Base-by-base conservation (phyloP, 2,888 invertebrate species). In the Himalopsyche anomala region DNA sequence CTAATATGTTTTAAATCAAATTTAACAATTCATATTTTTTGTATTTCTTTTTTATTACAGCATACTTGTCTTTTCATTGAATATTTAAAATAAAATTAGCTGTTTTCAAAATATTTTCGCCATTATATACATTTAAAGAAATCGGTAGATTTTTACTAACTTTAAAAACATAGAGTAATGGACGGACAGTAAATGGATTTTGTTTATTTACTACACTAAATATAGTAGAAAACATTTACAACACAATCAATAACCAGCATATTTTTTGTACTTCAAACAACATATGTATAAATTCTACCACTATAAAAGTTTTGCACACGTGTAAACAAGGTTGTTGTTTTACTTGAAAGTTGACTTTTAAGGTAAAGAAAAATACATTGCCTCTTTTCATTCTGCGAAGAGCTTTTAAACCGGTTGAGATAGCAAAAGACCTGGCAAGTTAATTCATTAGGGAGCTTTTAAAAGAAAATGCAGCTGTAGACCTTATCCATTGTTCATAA, bases 381-480 rank as follows among this genome's bases (percentile, higher is more conserved):
- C 62, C 6, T 8, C 28, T 62, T 62, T 62, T 28, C 19, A 62
- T 62, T 62, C 62, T 62, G 19, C 62, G 11, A n/a, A 62, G 62
- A 62, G 62, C 62, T 62, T 19, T 62, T 15, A 62, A 62, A 19
- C 19, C 19, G 28, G n/a, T n/a, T 62, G 62, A 62, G 62, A 62
- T 62, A 28, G 62, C 9, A 28, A 8, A 8, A n/a, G 62, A 62
- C 19, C n/a, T 8, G 11, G 15, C 19, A 62, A 62, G 12, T 19
- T 62, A 62, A 62, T 62, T 62, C 62, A 62, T 62, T 19, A 19
- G 19, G 62, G 62, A 62, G 62, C 62, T 62, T 62, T 62, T 62
- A 8, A 62, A 62, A 62, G 62, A 62, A 62, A 62, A 62, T 62
- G 62, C 62, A 62, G 62, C 19, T 62, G n/a, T 62, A 19, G 28